phyloP scores from a whole-genome alignment of 2,797 vertebrate genomes.

The Danio aesculapii region DNA sequence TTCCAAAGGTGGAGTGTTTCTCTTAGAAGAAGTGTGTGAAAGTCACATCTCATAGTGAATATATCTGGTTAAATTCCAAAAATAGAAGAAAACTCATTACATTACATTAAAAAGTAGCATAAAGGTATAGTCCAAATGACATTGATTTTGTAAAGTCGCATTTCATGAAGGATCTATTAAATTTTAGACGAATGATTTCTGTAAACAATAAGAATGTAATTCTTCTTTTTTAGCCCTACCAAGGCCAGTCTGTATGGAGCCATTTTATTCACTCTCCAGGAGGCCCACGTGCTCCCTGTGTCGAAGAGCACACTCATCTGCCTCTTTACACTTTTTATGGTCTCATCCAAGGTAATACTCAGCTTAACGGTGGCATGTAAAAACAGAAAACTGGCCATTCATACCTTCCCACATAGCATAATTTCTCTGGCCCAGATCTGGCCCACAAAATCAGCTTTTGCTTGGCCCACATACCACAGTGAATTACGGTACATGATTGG shows the following conservation, averaged over 20 bases:
- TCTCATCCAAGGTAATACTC: slow-evolving; percentile 85
- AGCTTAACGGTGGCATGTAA: not conserved
- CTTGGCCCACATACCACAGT: no score
- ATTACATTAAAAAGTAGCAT: not conserved
- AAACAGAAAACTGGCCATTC: no score
- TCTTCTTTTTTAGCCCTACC: slow-evolving; percentile 84
- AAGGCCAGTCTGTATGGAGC: slow-evolving; percentile 98
- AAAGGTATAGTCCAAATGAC: not conserved
- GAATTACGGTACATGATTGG: no score
- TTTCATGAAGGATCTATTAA: not conserved
- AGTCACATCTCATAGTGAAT: no score
- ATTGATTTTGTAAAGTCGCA: not conserved
- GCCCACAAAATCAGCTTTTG: no score
- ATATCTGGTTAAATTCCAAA: not conserved
- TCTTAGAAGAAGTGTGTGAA: no score
- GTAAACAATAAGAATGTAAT: not conserved
- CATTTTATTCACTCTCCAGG: slow-evolving; percentile 93
- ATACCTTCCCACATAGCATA: no score
- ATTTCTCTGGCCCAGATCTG: no score
- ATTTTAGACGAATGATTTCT: not conserved
- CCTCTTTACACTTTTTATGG: slow-evolving; percentile 96
- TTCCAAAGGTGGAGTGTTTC: no score
- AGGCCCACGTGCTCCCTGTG: slow-evolving; percentile 89
- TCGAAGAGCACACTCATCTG: slow-evolving; percentile 92
- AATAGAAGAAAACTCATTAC: not conserved